Evolutionary conservation across 1,140 invertebrate genomes (phyloP), one percentile per base, ranked within the genome.

Genomic region (Portunus trituberculatus): DNA sequence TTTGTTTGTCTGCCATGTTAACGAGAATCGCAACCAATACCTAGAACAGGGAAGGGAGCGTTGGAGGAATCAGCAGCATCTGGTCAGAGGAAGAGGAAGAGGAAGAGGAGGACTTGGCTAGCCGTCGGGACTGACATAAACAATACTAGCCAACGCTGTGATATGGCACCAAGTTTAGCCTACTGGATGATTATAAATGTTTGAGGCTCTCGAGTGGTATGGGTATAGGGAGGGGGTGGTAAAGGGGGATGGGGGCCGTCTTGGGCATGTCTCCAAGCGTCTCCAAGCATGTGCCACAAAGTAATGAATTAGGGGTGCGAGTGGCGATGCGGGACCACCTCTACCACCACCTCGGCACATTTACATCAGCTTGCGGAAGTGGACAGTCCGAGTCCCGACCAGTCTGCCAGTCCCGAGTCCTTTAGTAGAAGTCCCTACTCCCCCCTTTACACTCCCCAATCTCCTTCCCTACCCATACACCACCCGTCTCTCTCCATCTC

Each of bases 341-440:
- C 59, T 20, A 76, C 67, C 67, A 76, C 67, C 25, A 76, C 67
- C 67, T n/a, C 67, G 67, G 67, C 67, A 76, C 67, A 76, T 76
- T 76, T 76, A 76, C 67, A 76, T 76, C 67, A 76, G 67, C 67
- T 76, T 76, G 67, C 67, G 67, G 67, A 76, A 76, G 67, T 76
- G 67, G 25, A 76, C 67, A 76, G 67, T 76, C 67, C 52, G 6
- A 39, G 39, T 39, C 39, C 52, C 8, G 12, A 20, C 52, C 67
- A n/a, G 25, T 76, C 67, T n/a, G 67, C 67, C 67, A 76, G 67
- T n/a, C 67, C 25, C 25, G 67, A 76, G 67, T 76, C 67, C 67
- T 76, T 76, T 76, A 76, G 20, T 8, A 76, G 12, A 20, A 76
- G n/a, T 76, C 67, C 67, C n/a, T 76, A n/a, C 12, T 76, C 67